phyloP scores from a whole-genome alignment of 2,888 invertebrate genomes.

The Acronicta leporina region DNA sequence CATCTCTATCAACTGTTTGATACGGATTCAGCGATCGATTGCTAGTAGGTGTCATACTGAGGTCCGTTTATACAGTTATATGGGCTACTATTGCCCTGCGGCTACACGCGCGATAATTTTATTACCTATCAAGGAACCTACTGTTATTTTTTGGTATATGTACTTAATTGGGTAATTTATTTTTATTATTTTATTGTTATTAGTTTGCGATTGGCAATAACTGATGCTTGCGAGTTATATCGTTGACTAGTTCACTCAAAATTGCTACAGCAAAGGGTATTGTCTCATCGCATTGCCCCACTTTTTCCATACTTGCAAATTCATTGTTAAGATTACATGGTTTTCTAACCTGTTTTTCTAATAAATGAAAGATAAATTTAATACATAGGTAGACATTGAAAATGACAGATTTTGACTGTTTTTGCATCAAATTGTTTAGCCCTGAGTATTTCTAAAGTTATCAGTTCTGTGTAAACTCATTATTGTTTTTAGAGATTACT shows the following conservation, averaged over 20 bases:
- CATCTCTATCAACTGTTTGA: constrained; percentile 27
- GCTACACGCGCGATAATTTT: constrained; percentile 11
- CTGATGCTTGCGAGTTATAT: no score
- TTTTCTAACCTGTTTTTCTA: no score
- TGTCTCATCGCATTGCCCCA: no score
- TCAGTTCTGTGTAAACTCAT: constrained; percentile 15
- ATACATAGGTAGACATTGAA: no score
- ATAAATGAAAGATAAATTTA: no score
- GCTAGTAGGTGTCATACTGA: constrained; percentile 6
- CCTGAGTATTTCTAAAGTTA: constrained; percentile 2
- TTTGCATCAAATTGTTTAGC: no score
- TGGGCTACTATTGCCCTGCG: constrained; percentile 4
- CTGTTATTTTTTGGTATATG: constrained; percentile 13
- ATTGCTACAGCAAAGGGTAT: no score
- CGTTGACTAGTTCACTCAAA: not conserved
- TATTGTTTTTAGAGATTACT: constrained; percentile 17
- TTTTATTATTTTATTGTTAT: constrained; percentile 3
- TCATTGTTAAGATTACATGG: no score
- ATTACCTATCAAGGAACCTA: constrained; percentile 8
- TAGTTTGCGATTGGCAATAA: not conserved
- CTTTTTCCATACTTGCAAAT: no score
- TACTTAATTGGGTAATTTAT: constrained; percentile 14
- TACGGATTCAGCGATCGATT: constrained; percentile 33
- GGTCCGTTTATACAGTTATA: constrained; percentile 9
- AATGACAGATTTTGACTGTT: no score